phyloP scores from a whole-genome alignment of 2,888 invertebrate genomes.

The Steinernema hermaphroditum region DNA sequence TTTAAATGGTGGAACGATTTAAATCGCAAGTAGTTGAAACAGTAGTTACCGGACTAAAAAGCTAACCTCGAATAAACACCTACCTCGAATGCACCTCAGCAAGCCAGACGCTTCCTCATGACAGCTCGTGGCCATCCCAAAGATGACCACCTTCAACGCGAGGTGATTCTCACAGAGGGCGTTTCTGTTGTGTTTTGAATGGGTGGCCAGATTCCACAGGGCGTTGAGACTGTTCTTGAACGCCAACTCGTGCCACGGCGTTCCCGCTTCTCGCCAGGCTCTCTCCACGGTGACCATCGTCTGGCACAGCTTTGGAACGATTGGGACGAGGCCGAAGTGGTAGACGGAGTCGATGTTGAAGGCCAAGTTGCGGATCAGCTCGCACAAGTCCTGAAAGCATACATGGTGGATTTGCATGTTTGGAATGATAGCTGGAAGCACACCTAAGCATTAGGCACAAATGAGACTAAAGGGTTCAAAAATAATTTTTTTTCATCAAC shows the following conservation, averaged over 20 bases:
- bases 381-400: neutral
- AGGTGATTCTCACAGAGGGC: neutral
- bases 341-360: neutral
- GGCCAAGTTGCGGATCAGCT: neutral
- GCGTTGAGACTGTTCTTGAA: neutral
- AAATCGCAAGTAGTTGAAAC: no score
- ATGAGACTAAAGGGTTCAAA: no score
- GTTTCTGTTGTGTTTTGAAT: neutral
- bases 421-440: no score
- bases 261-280: neutral
- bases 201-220: neutral
- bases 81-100: constrained; percentile 2
- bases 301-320: neutral
- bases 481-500: no score
- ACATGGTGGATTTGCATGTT: no score
- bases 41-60: no score
- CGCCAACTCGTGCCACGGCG: neutral
- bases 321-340: neutral
- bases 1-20: no score
- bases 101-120: neutral
- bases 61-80: no score
- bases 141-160: neutral
- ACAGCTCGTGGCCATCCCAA: neutral
- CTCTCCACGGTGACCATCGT: neutral
- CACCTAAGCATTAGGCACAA: no score